phyloP scores from a whole-genome alignment of 2,113 vertebrate species.

The Zapornia atra region DNA sequence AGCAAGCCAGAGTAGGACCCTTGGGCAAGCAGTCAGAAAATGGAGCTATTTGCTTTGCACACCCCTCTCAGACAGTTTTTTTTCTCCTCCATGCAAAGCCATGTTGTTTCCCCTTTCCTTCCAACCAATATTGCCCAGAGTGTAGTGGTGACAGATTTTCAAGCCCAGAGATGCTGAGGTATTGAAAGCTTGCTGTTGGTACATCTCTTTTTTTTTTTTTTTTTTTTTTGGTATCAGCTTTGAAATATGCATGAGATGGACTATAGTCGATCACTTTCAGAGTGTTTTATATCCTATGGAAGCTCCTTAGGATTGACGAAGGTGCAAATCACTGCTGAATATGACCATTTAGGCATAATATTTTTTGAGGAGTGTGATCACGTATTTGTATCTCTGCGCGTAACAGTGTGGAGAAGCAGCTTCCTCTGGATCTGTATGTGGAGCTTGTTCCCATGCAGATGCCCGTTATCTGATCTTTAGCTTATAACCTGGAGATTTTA shows the following conservation, averaged over 20 bases:
- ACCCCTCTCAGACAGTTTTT: not conserved
- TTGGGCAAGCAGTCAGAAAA: not conserved
- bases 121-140: not conserved
- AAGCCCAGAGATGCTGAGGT: not conserved
- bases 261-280: not conserved
- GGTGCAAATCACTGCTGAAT: not conserved
- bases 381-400: not conserved
- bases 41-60: not conserved
- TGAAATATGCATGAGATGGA: not conserved
- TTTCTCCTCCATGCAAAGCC: not conserved
- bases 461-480: not conserved
- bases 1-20: not conserved
- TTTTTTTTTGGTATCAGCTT: not conserved
- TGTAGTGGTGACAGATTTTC: not conserved
- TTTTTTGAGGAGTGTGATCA: not conserved
- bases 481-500: not conserved
- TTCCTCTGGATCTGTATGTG: not conserved
- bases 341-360: not conserved
- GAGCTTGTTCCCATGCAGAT: not conserved
- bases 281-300: not conserved
- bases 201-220: not conserved
- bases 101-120: not conserved
- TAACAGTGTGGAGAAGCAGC: not conserved
- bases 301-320: not conserved
- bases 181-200: not conserved